Percentiles rank a stretch among this genome's conserved stretches.
Conservation (phyloP, 2,797 vertebrate species). For the Staurois parvus region DNA sequence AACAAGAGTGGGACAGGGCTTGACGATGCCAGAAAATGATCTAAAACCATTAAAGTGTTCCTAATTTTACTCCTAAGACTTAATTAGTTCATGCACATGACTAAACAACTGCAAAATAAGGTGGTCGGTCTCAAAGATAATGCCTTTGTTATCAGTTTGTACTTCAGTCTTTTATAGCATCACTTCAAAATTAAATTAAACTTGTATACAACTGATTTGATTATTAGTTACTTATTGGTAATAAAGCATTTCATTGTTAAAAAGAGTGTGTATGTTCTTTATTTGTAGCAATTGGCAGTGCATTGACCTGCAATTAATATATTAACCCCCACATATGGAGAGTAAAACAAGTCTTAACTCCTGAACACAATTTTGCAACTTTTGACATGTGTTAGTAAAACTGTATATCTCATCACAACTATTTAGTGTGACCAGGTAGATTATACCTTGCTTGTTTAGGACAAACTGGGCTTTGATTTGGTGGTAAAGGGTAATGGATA, state of each 20-base stretch:
- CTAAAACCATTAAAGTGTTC: conserved; percentile 18
- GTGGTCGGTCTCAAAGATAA: not conserved
- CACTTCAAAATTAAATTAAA: not conserved
- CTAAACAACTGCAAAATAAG: conserved; percentile 5
- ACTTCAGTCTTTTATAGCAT: not conserved
- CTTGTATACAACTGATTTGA: not conserved
- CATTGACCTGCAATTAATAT: too few relatives aligned
- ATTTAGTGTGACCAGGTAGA: too few relatives aligned
- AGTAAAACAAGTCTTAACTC: too few relatives aligned
- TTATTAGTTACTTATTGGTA: not conserved
- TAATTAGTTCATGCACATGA: conserved; percentile 4
- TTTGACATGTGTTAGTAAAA: too few relatives aligned
- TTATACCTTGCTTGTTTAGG: too few relatives aligned
- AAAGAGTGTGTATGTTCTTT: not conserved
- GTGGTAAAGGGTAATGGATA: too few relatives aligned
- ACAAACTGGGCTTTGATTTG: too few relatives aligned
- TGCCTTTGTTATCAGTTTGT: not conserved
- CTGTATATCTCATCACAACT: too few relatives aligned
- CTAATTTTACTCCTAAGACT: conserved; percentile 30
- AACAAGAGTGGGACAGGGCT: conserved; percentile 12
- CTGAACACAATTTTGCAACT: too few relatives aligned
- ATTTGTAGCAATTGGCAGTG: too few relatives aligned
- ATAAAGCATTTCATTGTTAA: not conserved
- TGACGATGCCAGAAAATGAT: conserved; percentile 26
- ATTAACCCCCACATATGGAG: too few relatives aligned